A percentile compares a stretch with the other conserved stretches of the same genome.
phyloP scores from a whole-genome alignment of 2,113 vertebrate genomes.

The Platysteira castanea region DNA sequence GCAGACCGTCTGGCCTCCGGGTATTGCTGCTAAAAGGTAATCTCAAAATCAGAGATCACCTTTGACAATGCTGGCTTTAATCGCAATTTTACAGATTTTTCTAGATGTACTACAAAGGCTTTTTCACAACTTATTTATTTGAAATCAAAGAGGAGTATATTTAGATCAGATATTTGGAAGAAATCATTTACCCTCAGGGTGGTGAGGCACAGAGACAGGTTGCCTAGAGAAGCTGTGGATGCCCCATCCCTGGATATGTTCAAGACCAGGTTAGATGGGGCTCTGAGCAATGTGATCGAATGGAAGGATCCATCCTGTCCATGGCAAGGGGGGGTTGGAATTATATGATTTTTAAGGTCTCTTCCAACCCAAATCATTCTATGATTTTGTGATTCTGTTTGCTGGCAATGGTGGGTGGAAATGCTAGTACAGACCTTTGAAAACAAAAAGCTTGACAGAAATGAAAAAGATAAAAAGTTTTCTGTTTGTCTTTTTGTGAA shows the following conservation, averaged over 20 bases:
- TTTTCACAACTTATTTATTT: neutral
- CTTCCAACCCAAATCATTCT: neutral
- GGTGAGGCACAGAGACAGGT: neutral
- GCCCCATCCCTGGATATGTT: neutral
- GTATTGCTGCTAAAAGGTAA: neutral
- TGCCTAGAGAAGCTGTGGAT: neutral
- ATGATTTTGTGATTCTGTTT: neutral
- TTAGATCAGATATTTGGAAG: neutral
- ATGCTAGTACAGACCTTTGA: neutral
- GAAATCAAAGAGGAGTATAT: neutral
- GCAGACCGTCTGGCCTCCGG: neutral
- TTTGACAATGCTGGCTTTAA: neutral
- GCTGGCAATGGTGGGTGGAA: neutral
- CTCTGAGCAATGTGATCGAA: neutral
- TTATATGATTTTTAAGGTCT: neutral
- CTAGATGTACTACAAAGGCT: neutral
- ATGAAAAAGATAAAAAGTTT: neutral
- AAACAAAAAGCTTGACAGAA: neutral
- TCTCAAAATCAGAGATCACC: neutral
- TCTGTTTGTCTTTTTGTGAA: neutral
- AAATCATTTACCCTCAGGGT: neutral
- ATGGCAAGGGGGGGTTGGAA: neutral
- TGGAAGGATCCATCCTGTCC: neutral
- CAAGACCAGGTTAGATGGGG: neutral
- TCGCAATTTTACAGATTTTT: neutral